phyloP scores from a whole-genome alignment of 1,140 invertebrate species.

The Drosophila nigrodunni region DNA sequence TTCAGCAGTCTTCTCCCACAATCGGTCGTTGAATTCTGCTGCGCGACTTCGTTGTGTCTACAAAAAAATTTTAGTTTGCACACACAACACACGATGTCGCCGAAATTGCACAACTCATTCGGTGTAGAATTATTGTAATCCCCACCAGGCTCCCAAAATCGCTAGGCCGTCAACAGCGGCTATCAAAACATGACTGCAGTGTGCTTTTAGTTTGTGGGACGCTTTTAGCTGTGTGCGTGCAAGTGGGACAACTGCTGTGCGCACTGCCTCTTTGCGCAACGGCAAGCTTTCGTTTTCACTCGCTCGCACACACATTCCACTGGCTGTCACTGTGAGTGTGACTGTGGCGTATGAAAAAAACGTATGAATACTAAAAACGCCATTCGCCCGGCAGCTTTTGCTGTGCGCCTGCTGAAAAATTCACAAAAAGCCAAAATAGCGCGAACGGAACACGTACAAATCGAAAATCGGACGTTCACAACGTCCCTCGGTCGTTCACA shows the following conservation, averaged over 20 bases:
- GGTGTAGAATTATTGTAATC: conserved; percentile 83
- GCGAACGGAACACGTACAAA: conserved; percentile 74
- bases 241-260: conserved; percentile 47
- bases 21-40: conserved; percentile 38
- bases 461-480: conserved; percentile 61
- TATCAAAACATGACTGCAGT: conserved; percentile 26
- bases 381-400: conserved; percentile 25
- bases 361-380: conserved; percentile 10
- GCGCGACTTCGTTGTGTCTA: conserved; percentile 62
- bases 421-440: conserved; percentile 83
- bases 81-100: conserved; percentile 42
- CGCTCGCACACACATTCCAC: not conserved
- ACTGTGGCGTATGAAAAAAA: not conserved
- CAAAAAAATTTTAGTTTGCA: conserved; percentile 47
- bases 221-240: conserved; percentile 22
- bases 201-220: conserved; percentile 55
- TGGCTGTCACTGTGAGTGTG: too few species aligned
- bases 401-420: conserved; percentile 73
- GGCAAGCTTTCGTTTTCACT: not conserved
- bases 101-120: conserved; percentile 80
- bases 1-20: not conserved
- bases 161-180: not conserved
- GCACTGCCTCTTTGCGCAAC: conserved; percentile 42
- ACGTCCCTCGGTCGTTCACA: conserved; percentile 48
- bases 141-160: conserved; percentile 64